Evolutionary conservation across 2,113 vertebrate genomes (phyloP).

Genomic region (Eulacestoma nigropectus): DNA sequence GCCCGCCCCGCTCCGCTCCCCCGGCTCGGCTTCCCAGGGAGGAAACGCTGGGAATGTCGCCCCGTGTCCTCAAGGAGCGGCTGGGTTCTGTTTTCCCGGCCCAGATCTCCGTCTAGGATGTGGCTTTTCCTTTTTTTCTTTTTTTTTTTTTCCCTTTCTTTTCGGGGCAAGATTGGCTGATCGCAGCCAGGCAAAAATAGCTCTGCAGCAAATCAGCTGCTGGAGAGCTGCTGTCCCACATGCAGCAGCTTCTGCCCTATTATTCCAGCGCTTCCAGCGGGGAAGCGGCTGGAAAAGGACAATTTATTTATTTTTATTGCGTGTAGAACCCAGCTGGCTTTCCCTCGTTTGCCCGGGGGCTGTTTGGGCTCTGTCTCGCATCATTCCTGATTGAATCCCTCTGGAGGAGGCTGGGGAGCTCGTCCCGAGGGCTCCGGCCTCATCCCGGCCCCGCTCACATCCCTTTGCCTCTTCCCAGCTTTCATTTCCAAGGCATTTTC

Average conservation of each 20-base stretch:
- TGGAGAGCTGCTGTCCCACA: constrained; percentile 5
- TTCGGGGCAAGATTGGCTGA: background rate
- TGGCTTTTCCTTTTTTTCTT: background rate
- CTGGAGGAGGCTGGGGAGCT: background rate
- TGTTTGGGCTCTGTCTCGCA: background rate
- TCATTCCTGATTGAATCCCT: background rate
- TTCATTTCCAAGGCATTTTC: rapidly evolving
- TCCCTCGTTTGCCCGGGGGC: background rate
- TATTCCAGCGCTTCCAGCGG: background rate
- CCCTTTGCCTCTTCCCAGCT: background rate
- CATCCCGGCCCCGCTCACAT: background rate
- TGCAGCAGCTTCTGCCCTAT: constrained; percentile 14
- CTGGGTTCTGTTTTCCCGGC: background rate
- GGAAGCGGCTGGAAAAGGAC: background rate
- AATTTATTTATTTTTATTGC: background rate
- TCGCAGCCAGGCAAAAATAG: constrained; percentile 35
- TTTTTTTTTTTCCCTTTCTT: background rate
- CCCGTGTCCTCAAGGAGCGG: background rate
- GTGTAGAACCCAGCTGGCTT: background rate
- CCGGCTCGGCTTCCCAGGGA: rapidly evolving
- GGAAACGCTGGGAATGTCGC: background rate
- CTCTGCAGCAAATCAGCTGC: constrained; percentile 30
- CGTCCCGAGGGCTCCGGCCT: background rate
- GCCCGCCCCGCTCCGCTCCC: background rate
- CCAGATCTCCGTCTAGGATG: background rate